Evolutionary conservation across 2,888 invertebrate species (phyloP).

Genomic region (Coenonympha glycerion): DNA sequence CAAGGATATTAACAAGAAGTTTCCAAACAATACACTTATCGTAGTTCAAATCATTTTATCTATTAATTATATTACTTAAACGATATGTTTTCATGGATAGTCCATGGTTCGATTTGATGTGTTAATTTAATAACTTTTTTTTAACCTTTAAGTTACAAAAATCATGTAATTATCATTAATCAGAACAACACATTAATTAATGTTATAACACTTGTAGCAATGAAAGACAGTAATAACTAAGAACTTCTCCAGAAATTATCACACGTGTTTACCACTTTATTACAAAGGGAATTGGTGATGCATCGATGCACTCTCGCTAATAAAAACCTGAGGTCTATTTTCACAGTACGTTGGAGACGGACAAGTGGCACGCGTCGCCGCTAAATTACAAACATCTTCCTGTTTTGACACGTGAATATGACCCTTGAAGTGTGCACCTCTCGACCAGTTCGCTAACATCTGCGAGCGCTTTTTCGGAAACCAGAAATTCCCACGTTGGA

Average conservation of each 20-base stretch:
- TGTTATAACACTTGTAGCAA: no score
- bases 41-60: background rate
- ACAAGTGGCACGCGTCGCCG: slow-evolving; percentile 63
- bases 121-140: no score
- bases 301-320: slow-evolving; percentile 21
- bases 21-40: background rate
- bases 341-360: slow-evolving; percentile 52
- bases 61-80: background rate
- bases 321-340: slow-evolving; percentile 54
- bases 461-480: slow-evolving; percentile 46
- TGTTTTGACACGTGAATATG: slow-evolving; percentile 61
- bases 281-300: slow-evolving; percentile 14
- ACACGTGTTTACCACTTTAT: slow-evolving; percentile 8
- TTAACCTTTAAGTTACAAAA: no score
- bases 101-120: no score
- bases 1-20: background rate
- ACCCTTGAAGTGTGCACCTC: slow-evolving; percentile 28
- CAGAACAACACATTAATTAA: no score
- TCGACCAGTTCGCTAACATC: slow-evolving; percentile 54
- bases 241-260: no score
- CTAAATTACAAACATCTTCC: slow-evolving; percentile 52
- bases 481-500: slow-evolving; percentile 62
- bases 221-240: no score
- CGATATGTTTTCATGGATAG: background rate
- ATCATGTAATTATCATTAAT: no score